A percentile compares a stretch with the other conserved stretches of the same genome.
Evolutionary conservation across 2,888 invertebrate genomes (phyloP).

Genomic region (Teinopalpus imperialis): DNA sequence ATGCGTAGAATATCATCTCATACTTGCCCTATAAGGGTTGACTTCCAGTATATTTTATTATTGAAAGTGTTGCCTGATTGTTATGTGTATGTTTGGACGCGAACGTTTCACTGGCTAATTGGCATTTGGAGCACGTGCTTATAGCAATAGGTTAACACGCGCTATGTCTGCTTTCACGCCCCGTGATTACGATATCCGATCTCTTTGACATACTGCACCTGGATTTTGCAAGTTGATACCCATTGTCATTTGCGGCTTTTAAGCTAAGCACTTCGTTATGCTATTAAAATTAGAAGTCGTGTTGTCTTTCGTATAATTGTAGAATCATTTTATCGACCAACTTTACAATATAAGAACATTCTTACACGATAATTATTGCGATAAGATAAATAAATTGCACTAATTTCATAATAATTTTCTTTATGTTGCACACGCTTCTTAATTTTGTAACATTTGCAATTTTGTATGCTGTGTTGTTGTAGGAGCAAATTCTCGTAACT

Average conservation of each 20-base stretch:
- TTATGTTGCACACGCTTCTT: slow-evolving; percentile 10
- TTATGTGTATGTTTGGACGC: slow-evolving; percentile 47
- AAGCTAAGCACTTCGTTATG: slow-evolving; percentile 24
- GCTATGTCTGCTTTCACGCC: slow-evolving; percentile 70
- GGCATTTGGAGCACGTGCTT: slow-evolving; percentile 71
- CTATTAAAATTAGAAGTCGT: background rate
- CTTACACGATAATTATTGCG: background rate
- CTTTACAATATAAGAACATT: background rate
- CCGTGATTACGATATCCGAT: slow-evolving; percentile 64
- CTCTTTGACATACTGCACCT: slow-evolving; percentile 59
- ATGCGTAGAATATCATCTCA: slow-evolving; percentile 38
- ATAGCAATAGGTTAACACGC: slow-evolving; percentile 56
- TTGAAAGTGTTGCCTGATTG: slow-evolving; percentile 60
- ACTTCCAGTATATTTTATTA: slow-evolving; percentile 43
- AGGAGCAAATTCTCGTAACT: slow-evolving; percentile 14
- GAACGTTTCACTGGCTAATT: slow-evolving; percentile 65
- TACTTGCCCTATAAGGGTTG: slow-evolving; percentile 19
- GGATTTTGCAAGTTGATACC: slow-evolving; percentile 42
- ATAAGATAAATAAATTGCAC: slow-evolving; percentile 14
- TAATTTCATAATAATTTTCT: slow-evolving; percentile 13
- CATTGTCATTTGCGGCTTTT: slow-evolving; percentile 44
- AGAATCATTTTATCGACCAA: slow-evolving; percentile 1
- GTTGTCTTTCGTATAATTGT: background rate
- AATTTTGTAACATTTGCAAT: slow-evolving; percentile 14
- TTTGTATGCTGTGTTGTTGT: slow-evolving; percentile 11